These are phyloP conservation scores for Trichogramma dendrolimi DNA, from an alignment of 2,888 invertebrate genomes.

Conservation along the genomic window DNA sequence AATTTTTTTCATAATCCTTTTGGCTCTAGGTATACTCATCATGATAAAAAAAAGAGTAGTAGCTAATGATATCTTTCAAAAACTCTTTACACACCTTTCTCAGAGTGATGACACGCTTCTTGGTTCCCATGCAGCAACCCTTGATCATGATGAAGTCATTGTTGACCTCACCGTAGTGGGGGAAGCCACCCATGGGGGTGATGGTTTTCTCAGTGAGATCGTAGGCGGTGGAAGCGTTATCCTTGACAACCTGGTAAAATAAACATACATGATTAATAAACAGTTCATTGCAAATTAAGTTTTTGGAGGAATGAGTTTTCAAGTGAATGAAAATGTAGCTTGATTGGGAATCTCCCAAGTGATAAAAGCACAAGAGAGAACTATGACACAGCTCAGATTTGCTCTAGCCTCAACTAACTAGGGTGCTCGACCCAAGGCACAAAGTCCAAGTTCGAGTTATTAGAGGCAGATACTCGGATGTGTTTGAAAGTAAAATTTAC, in stretches of 20 bases:
- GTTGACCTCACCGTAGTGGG: constrained; percentile 98
- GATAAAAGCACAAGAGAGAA: constrained; percentile 34
- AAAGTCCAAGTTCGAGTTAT: constrained; percentile 22
- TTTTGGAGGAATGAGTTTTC: not conserved
- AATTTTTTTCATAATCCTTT: constrained; percentile 40
- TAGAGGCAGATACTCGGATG: constrained; percentile 21
- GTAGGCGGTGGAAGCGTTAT: constrained; percentile 96
- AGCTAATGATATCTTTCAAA: not conserved
- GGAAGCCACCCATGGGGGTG: constrained; percentile 99
- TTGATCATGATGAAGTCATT: constrained; percentile 98
- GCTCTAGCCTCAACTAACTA: constrained; percentile 35
- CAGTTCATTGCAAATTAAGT: constrained; percentile 11
- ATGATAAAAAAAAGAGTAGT: constrained; percentile 27
- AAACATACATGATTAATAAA: constrained; percentile 19
- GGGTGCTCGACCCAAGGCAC: constrained; percentile 10
- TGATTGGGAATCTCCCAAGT: constrained; percentile 41
- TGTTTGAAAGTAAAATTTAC: constrained; percentile 44
- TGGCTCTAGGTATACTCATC: constrained; percentile 49
- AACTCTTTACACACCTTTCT: constrained; percentile 67
- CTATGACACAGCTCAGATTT: constrained; percentile 40
- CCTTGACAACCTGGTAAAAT: constrained; percentile 72
- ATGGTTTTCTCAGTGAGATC: constrained; percentile 94
- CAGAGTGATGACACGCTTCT: constrained; percentile 93
- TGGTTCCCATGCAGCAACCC: constrained; percentile 93
- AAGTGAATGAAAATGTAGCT: constrained; percentile 31